Percentiles rank a stretch among this genome's conserved stretches.
Evolutionary conservation across 2,113 vertebrate genomes (phyloP).

Genomic region (Petaurus breviceps): DNA sequence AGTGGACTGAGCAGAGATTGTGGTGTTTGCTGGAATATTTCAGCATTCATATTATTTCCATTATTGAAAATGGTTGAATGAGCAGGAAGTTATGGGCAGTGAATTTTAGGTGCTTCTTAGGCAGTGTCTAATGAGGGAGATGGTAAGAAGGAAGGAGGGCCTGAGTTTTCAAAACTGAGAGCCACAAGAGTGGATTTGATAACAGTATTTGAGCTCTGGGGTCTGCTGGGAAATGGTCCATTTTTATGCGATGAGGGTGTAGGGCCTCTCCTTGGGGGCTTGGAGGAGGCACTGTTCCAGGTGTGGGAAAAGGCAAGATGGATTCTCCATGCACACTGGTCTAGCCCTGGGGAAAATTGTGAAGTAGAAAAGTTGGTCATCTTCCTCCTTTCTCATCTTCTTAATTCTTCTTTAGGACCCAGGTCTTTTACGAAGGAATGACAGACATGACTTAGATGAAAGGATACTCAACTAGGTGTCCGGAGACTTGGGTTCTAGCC

Average conservation of each 20-base stretch:
- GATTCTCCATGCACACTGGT: background rate
- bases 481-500: background rate
- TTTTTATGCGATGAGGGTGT: background rate
- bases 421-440: background rate
- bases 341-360: background rate
- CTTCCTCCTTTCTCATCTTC: background rate
- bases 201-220: background rate
- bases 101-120: background rate
- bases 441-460: background rate
- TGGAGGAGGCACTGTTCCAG: background rate
- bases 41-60: background rate
- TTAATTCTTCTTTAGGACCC: background rate
- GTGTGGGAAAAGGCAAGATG: background rate
- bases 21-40: background rate
- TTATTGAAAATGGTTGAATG: background rate
- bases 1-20: background rate
- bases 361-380: background rate
- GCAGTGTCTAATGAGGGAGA: background rate
- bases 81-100: background rate
- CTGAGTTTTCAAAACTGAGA: background rate
- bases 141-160: background rate
- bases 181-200: background rate
- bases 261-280: background rate
- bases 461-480: background rate
- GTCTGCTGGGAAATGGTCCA: background rate